Evolutionary conservation across 2,797 vertebrate genomes (phyloP).

Genomic region (Delichon dasypus): DNA sequence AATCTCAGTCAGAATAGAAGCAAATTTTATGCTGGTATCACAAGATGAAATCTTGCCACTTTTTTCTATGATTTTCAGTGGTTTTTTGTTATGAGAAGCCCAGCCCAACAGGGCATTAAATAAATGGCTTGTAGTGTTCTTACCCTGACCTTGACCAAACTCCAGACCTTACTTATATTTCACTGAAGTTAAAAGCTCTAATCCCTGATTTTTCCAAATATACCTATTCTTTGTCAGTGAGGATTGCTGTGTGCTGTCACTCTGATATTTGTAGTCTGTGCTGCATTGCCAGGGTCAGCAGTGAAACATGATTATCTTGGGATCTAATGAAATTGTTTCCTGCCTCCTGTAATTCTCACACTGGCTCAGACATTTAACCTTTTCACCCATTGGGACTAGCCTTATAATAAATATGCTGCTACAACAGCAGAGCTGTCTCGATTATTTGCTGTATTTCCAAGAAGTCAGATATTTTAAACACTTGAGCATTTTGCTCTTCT

Average conservation of each 20-base stretch:
- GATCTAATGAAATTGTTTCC: conserved; percentile 50
- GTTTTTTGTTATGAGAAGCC: not conserved
- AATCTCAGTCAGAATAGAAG: not conserved
- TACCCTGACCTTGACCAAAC: not conserved
- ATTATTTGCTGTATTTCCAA: not conserved
- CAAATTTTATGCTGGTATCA: not conserved
- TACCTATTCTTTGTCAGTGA: not conserved
- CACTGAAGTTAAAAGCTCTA: not conserved
- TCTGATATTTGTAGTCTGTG: not conserved
- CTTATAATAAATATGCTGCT: conserved; percentile 25
- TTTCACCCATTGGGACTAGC: not conserved
- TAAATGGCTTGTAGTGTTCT: not conserved
- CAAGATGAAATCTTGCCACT: not conserved
- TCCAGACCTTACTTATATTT: not conserved
- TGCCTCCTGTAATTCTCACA: conserved; percentile 27
- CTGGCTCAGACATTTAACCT: conserved; percentile 43
- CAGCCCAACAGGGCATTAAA: not conserved
- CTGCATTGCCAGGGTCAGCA: conserved; percentile 2
- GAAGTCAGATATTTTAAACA: not conserved
- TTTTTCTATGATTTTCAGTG: not conserved
- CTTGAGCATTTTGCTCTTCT: not conserved
- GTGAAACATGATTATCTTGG: conserved; percentile 35
- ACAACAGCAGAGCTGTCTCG: not conserved
- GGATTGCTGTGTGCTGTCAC: conserved; percentile 5
- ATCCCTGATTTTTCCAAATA: not conserved